Evolutionary conservation across 2,888 invertebrate species (phyloP), one percentile per base, ranked within the genome.

Genomic region (Drosophila prostipennis): DNA sequence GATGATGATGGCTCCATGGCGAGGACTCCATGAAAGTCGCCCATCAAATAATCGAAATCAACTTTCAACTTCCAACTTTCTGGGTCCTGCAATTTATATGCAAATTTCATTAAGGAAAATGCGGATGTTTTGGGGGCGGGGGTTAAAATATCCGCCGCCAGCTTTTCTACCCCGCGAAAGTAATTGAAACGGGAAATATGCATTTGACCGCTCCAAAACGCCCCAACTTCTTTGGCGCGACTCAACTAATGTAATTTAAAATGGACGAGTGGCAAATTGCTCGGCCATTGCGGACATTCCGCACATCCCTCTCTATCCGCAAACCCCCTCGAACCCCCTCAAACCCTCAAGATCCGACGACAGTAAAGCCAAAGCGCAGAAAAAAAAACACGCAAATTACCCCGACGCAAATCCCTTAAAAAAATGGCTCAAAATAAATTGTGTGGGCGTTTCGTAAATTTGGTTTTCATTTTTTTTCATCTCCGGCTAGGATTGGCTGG

Each of bases 231-330:
- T 45, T 69, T 72, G 73, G 53, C 56, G 51, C 68, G 64, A 67
- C 84, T 72, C 80, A 74, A 72, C 82, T 87, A 82, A 82, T 87
- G 82, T 87, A 87, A 82, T 82, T 82, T 82, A 84, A 82, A 82
- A 82, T 75, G 82, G 87, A 84, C 84, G 84, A 87, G 84, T 81
- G 87, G 87, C 87, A 82, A 82, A 82, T 82, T 84, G 84, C 87
- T 86, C 78, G 83, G 73, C 52, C 72, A 60, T 42, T 56, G 61
- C 55, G 55, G 53, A 52, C 56, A 45, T 52, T 36, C 46, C 19
- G 40, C 57, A 64, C 56, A 29, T 42, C 23, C 39, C 19, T 1
- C 19, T 19, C 19, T 19, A 19, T 19, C 19, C 19, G 19, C 19
- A 19, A 19, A 19, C 19, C 19, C 19, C 19, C 19, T 19, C 19